Evolutionary conservation across 2,888 invertebrate species (phyloP).

Genomic region (Glyphotaelius pellucidus): DNA sequence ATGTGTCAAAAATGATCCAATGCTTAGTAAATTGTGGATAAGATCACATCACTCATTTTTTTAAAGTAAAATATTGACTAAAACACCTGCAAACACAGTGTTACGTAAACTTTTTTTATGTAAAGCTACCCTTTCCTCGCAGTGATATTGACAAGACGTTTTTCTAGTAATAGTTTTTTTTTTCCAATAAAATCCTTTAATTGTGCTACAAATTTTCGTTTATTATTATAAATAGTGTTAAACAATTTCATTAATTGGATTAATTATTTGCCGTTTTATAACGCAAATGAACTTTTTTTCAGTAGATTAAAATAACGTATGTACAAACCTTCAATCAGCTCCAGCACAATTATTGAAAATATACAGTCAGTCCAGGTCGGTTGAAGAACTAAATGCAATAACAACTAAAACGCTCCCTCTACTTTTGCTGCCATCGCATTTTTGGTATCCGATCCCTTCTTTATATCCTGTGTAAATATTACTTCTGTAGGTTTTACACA

Average conservation of each 20-base stretch:
- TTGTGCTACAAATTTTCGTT: neutral
- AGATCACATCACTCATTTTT: neutral
- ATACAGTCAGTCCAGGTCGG: neutral
- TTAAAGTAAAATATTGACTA: neutral
- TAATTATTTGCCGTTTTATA: neutral
- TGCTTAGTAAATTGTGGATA: no score
- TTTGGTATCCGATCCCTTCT: no score
- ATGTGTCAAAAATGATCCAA: no score
- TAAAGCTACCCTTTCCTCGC: no score
- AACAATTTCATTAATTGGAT: neutral
- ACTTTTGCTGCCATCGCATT: no score
- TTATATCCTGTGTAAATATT: no score
- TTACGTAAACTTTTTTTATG: neutral
- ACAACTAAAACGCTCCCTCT: no score
- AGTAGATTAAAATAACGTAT: neutral
- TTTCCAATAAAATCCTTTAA: neutral
- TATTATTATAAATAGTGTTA: neutral
- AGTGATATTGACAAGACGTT: neutral
- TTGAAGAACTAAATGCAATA: no score
- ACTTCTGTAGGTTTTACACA: no score
- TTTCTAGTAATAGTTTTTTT: neutral
- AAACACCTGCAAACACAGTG: neutral
- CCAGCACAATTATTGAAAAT: neutral
- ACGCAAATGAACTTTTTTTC: neutral
- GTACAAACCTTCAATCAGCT: neutral